A percentile compares a stretch with the other conserved stretches of the same genome.
Conservation (phyloP, 2,888 invertebrate species). For the Aphidoletes aphidimyza region DNA sequence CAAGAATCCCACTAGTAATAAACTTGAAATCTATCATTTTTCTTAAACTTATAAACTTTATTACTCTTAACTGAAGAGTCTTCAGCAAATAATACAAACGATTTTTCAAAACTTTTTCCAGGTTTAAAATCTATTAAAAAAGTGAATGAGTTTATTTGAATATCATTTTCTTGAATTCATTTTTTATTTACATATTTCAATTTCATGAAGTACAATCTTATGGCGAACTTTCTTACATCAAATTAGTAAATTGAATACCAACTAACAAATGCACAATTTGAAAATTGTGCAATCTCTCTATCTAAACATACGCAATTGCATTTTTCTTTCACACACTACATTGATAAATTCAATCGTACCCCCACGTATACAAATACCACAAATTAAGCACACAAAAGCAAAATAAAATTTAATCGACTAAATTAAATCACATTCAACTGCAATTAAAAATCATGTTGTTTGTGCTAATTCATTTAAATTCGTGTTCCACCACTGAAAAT, state of each 20-base stretch:
- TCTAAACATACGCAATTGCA: neutral
- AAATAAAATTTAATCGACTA: neutral
- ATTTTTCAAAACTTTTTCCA: no score
- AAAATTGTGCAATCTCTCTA: conserved; percentile 29
- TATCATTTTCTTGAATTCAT: neutral
- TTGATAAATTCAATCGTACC: neutral
- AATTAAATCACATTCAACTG: conserved; percentile 52
- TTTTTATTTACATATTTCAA: conserved; percentile 35
- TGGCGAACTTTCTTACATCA: neutral
- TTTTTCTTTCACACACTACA: neutral
- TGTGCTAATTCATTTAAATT: neutral
- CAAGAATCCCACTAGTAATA: no score
- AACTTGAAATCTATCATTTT: no score
- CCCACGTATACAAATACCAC: neutral
- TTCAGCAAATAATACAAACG: no score
- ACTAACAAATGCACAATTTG: conserved; percentile 31
- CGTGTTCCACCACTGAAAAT: neutral
- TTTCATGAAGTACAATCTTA: conserved; percentile 24
- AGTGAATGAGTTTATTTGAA: no score
- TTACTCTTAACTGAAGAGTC: no score
- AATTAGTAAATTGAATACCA: conserved; percentile 39
- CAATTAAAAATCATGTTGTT: neutral
- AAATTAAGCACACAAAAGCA: neutral
- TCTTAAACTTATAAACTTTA: no score
- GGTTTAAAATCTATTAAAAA: no score